Percentiles rank a stretch among this genome's conserved stretches.
These are phyloP conservation scores for Microplitis mediator DNA, from an alignment of 1,140 invertebrate genomes.

Conservation along the genomic window DNA sequence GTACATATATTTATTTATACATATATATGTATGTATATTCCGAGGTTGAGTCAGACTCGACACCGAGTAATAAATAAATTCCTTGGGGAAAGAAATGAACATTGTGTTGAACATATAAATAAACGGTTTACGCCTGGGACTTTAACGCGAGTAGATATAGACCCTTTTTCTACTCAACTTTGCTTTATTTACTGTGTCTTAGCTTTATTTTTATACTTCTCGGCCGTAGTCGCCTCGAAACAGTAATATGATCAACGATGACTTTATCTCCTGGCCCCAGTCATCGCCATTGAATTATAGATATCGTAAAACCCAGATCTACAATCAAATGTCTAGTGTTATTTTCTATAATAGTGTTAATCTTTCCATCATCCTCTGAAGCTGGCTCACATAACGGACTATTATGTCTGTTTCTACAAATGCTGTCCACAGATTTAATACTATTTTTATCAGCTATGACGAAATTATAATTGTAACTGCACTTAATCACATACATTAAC, in stretches of 20 bases:
- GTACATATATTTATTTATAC: not conserved
- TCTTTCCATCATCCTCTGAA: no score
- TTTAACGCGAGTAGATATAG: conserved; percentile 21
- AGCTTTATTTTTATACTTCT: conserved; percentile 34
- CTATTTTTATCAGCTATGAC: no score
- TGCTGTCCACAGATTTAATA: no score
- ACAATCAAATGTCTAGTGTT: conserved; percentile 40
- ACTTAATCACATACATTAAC: no score
- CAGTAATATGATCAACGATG: not conserved
- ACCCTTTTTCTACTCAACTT: conserved; percentile 27
- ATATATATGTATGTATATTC: not conserved
- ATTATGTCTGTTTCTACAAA: no score
- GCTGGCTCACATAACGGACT: no score
- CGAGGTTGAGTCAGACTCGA: conserved; percentile 3
- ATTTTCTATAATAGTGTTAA: not conserved
- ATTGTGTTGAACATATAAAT: conserved; percentile 59
- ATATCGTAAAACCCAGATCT: conserved; percentile 58
- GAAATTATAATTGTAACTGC: no score
- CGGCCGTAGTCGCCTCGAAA: not conserved
- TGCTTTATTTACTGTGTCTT: conserved; percentile 25
- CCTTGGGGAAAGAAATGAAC: conserved; percentile 35
- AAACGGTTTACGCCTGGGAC: conserved; percentile 56
- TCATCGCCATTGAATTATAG: conserved; percentile 50
- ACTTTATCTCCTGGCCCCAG: conserved; percentile 26
- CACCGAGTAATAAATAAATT: conserved; percentile 47